Conservation (phyloP, 2,113 vertebrate species). For the Sciurus niger region DNA sequence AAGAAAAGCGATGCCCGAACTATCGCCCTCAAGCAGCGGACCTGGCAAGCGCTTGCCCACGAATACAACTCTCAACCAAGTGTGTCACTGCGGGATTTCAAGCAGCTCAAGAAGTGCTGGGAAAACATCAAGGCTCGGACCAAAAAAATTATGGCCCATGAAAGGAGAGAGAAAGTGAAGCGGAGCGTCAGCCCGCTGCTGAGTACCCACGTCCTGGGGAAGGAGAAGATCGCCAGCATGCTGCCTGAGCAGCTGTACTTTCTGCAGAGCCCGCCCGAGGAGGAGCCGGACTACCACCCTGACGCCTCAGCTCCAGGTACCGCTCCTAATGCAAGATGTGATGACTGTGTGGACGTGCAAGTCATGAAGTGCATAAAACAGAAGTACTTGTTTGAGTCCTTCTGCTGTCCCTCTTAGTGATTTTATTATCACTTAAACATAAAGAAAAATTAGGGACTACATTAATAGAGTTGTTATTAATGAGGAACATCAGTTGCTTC, state of each 20-base stretch:
- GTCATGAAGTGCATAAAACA: not conserved
- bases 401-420: not conserved
- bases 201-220: conserved; percentile 89
- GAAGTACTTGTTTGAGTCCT: not conserved
- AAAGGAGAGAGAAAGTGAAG: conserved; percentile 91
- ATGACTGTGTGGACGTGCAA: not conserved
- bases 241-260: conserved; percentile 92
- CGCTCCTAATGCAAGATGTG: conserved; percentile 6
- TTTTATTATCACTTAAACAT: not conserved
- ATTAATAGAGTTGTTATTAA: not conserved
- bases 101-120: conserved; percentile 93
- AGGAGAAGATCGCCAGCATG: conserved; percentile 91
- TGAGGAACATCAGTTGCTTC: not conserved
- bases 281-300: conserved; percentile 90
- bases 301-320: conserved; percentile 90
- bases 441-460: not conserved
- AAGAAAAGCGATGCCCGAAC: conserved; percentile 92
- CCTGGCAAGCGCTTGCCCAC: conserved; percentile 91
- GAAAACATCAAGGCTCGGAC: conserved; percentile 93
- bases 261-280: conserved; percentile 90
- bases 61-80: conserved; percentile 92
- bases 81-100: conserved; percentile 91
- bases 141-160: conserved; percentile 94
- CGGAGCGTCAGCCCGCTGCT: conserved; percentile 90
- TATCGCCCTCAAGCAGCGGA: conserved; percentile 91